Base-by-base conservation (phyloP, 2,113 vertebrate genomes). In the Ceyx melanurus region DNA sequence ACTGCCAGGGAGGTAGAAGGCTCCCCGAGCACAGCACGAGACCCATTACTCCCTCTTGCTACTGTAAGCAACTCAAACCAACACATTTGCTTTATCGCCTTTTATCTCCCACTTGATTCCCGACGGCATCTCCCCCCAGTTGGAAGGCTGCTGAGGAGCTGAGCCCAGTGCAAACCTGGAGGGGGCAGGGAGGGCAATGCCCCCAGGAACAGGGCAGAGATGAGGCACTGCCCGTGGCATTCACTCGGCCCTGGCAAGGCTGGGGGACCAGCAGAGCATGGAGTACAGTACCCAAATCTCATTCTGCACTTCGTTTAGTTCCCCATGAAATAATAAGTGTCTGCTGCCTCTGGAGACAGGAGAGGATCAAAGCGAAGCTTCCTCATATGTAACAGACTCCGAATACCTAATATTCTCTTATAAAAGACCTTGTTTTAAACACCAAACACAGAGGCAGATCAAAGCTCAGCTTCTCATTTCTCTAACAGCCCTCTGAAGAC, bases 371-470 rank as follows among this genome's bases (percentile, higher is more conserved):
- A 97, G 94, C 3, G 1, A 92, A 89, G 75, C 82, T 95, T 94
- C 93, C 61, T 90, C 40, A 22, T n/a, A 75, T 90, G 94, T 95
- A 94, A 96, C 92, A 89, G 93, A 84, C 94, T 90, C 66, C 82
- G 88, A 97, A 96, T 96, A 94, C 86, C 95, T 95, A 96, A 96
- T 96, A 97, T 84, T 94, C 94, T 81, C 77, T 86, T 96, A 84
- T 93, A 97, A 96, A 94, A 92, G 91, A 90, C 90, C 96, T 97
- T 97, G 96, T 97, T 97, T 96, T 95, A 97, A 94, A 96, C 93
- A 94, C 88, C 96, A 96, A 96, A 96, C 86, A 96, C 95, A 96
- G 93, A 96, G 54, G 82, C 73, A 94, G 96, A 97, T 97, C 96
- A 96, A 97, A 96, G 96, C 91, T 88, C 81, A 40, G 84, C 74